Evolutionary conservation across 2,113 vertebrate species (phyloP).

Genomic region (Anhinga anhinga): DNA sequence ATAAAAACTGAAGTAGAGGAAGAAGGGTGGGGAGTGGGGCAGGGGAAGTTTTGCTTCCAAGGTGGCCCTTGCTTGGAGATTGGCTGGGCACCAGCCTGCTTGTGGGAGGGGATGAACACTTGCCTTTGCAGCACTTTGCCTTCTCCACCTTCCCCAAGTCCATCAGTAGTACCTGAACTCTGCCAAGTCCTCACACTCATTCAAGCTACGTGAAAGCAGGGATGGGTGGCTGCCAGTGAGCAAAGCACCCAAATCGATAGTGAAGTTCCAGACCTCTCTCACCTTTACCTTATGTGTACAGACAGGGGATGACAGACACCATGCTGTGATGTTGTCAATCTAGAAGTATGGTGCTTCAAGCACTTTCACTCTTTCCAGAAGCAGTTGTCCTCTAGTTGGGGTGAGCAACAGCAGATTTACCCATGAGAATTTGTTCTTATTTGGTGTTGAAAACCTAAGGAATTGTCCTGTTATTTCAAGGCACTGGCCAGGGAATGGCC

Average conservation of each 20-base stretch:
- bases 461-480: not conserved
- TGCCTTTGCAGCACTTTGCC: not conserved
- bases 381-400: not conserved
- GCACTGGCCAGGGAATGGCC: not conserved
- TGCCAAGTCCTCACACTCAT: not conserved
- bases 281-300: not conserved
- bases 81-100: not conserved
- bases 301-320: not conserved
- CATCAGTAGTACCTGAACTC: not conserved
- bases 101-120: not conserved
- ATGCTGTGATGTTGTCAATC: not conserved
- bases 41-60: not conserved
- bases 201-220: not conserved
- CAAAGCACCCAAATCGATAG: not conserved
- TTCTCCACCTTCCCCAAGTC: not conserved
- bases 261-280: not conserved
- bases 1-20: not conserved
- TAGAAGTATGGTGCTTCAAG: not conserved
- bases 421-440: not conserved
- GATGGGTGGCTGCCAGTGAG: not conserved
- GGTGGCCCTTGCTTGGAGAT: not conserved
- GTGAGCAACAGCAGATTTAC: not conserved
- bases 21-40: not conserved
- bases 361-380: not conserved
- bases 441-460: not conserved